Percentiles rank a stretch among this genome's conserved stretches.
Evolutionary conservation across 2,888 invertebrate genomes (phyloP).

Genomic region (Aspidapion aeneum): DNA sequence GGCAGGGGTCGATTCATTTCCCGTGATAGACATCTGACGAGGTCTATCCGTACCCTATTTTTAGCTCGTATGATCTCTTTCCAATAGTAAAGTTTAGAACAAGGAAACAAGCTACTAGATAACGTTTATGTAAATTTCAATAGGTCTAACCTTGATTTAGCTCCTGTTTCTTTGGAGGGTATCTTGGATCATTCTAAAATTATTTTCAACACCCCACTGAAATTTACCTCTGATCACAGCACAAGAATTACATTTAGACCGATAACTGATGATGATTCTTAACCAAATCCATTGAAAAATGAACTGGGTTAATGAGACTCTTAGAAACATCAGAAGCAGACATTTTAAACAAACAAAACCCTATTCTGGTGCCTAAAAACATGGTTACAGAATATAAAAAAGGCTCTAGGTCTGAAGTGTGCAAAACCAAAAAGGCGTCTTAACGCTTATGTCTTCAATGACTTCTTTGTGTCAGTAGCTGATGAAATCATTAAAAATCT

Average conservation of each 20-base stretch:
- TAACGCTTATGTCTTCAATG: background rate
- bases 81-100: constrained; percentile 10
- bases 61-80: constrained; percentile 2
- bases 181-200: constrained; percentile 4
- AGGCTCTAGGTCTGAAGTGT: background rate
- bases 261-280: constrained; percentile 5
- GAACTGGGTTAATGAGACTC: background rate
- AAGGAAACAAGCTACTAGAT: constrained; percentile 9
- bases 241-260: constrained; percentile 4
- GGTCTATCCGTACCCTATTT: background rate
- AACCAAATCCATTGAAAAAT: background rate
- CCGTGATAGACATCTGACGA: no score
- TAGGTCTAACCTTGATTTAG: constrained; percentile 4
- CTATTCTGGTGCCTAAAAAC: background rate
- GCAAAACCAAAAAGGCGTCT: background rate
- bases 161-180: constrained; percentile 8
- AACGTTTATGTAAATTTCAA: constrained; percentile 11
- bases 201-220: constrained; percentile 3
- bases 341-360: background rate
- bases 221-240: constrained; percentile 2
- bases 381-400: background rate
- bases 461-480: background rate
- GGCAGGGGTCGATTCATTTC: no score
- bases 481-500: background rate
- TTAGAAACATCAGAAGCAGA: background rate